Evolutionary conservation across 2,888 invertebrate species (phyloP), one percentile per base, ranked within the genome.

Genomic region (Agonopterix arenella): DNA sequence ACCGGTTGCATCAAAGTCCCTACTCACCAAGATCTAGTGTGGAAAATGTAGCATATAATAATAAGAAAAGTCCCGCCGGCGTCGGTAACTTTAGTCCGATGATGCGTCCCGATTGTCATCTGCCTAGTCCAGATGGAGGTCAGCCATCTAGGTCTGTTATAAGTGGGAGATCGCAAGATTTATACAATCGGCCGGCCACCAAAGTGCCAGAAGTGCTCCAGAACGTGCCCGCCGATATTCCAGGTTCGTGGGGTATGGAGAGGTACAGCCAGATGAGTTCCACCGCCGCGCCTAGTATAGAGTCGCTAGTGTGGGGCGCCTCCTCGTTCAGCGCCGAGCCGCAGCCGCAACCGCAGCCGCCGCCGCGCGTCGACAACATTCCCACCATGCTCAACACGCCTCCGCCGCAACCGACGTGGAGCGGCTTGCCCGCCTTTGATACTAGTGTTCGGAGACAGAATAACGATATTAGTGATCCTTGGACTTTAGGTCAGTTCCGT

Each of bases 21-120:
- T 88, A 85, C 55, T 88, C 89, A 36, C 86, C 88, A 36, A 62
- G 86, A 45, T 83, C 85, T 4, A 83, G 84, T 63, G 84, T 80
- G 7, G 88, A 86, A 8, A 69, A 59, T 57, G 64, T 65, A 16
- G 67, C 66, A 7, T 81, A 79, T 55, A 68, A 63, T 46, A 84
- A 83, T 55, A 85, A 84, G 56, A 80, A 78, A 61, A 88, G 86
- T 52, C 86, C 88, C 1, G 53, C 50, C 11, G 83, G 82, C 11
- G 74, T 84, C 16, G 86, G 84, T 5, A 76, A 76, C 52, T 88
- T 80, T 60, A 88, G 86, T 49, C 88, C 89, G 0, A 78, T 84
- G 77, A 69, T 84, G 79, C 76, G 88, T 2, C 58, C 78, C 1
- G 88, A 89, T 55, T 82, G 84, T 51, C 84, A 82, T 56, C 61